Conservation (phyloP, 2,797 vertebrate genomes). For the Cygnus olor region DNA sequence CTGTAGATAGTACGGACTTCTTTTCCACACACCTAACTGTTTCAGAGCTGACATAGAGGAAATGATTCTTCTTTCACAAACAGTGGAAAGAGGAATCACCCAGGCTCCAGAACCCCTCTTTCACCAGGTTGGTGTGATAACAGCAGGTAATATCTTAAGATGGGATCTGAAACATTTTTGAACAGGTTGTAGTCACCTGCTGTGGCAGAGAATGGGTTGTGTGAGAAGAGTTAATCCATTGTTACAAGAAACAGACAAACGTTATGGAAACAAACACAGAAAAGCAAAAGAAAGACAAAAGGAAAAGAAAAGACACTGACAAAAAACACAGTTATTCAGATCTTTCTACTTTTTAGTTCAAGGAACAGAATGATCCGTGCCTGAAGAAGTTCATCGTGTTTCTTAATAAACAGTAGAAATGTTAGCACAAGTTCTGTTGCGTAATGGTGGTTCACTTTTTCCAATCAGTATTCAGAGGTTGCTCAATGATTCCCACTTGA, state of each 20-base stretch:
- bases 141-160: background rate
- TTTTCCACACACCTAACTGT: background rate
- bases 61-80: background rate
- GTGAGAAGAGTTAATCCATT: background rate
- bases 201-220: background rate
- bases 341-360: background rate
- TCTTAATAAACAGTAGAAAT: background rate
- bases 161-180: background rate
- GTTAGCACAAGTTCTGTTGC: background rate
- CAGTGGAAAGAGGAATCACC: background rate
- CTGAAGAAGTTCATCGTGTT: background rate
- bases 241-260: background rate
- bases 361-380: background rate
- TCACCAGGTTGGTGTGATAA: background rate
- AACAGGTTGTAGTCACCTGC: background rate
- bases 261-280: fast-evolving
- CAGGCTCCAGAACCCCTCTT: background rate
- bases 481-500: fast-evolving
- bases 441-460: background rate
- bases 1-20: background rate
- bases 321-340: background rate
- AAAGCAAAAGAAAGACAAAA: background rate
- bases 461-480: background rate
- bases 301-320: fast-evolving
- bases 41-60: background rate